Evolutionary conservation across 2,797 vertebrate species (phyloP), one percentile per base, ranked within the genome.

Genomic region (Melopsittacus undulatus): DNA sequence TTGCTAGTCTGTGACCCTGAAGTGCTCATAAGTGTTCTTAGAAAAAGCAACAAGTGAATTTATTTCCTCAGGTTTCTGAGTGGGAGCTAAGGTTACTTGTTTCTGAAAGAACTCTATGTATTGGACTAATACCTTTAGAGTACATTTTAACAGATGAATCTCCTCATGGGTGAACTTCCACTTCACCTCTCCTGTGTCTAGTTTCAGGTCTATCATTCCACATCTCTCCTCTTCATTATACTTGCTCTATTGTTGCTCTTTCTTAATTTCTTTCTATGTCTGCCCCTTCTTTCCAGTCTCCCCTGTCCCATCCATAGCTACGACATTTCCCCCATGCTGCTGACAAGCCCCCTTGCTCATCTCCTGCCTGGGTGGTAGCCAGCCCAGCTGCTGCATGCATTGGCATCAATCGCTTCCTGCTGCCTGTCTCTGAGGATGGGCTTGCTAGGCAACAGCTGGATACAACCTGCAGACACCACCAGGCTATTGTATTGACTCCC

Each of bases 311-410:
- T 61, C 42, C 75, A n/a, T 26, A 66, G 27, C n/a, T 76, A 49
- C 5, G 10, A 45, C 7, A 22, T 75, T 63, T 79, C 21, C 23
- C 21, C 13, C 0, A 0, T 20, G 12, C 46, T 76, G 7, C 42
- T 79, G 17, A 11, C 13, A 54, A 66, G 21, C 48, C 29, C 34
- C 17, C 43, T 52, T 2, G 1, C 30, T 79, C 18, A 14, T 5
- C 45, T 57, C 19, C 19, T 34, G 2, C 15, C 46, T 38, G n/a
- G 30, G 24, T 30, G 13, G n/a, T 29, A 63, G 46, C 59, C 34
- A 69, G 48, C 54, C 23, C 30, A 54, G 21, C 69, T 43, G 19
- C 66, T 57, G 34, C 3, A 0, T 49, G 24, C 22, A 78, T 54
- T 61, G 43, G 22, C 61, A 83, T n/a, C 32, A 68, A 38, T n/a